Evolutionary conservation across 2,888 invertebrate species (phyloP).

Genomic region (Scaptomyza flava): DNA sequence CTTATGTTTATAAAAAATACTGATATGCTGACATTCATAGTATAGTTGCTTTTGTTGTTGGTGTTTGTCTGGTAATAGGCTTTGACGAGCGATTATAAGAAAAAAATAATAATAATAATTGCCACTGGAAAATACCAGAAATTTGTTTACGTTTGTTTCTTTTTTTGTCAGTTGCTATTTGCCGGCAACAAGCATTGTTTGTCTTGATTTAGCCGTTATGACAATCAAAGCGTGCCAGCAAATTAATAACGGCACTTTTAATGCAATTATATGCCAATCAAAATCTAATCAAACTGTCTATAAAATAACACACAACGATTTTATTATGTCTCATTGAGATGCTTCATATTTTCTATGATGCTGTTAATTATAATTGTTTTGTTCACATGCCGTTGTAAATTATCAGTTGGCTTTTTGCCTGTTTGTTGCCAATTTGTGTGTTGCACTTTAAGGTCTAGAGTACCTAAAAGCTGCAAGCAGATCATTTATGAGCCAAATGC

Average conservation of each 20-base stretch:
- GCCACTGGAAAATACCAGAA: slow-evolving; percentile 76
- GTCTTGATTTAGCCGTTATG: slow-evolving; percentile 38
- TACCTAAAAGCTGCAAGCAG: slow-evolving; percentile 6
- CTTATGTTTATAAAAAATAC: slow-evolving; percentile 11
- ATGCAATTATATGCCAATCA: slow-evolving; percentile 81
- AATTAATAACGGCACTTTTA: slow-evolving; percentile 64
- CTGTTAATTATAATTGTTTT: slow-evolving; percentile 7
- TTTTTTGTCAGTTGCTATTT: slow-evolving; percentile 30
- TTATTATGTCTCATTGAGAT: not conserved
- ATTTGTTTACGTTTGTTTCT: not conserved
- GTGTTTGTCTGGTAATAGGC: not conserved
- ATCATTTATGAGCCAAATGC: slow-evolving; percentile 32
- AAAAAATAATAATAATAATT: slow-evolving; percentile 35
- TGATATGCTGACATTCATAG: slow-evolving; percentile 10
- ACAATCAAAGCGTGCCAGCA: slow-evolving; percentile 62
- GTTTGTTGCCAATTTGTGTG: slow-evolving; percentile 53
- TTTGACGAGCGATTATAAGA: slow-evolving; percentile 34
- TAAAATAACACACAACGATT: slow-evolving; percentile 24
- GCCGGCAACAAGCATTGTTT: slow-evolving; percentile 27
- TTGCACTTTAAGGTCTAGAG: slow-evolving; percentile 12
- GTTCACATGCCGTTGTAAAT: slow-evolving; percentile 43
- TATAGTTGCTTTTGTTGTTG: slow-evolving; percentile 10
- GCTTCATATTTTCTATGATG: not conserved
- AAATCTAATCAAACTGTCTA: slow-evolving; percentile 78
- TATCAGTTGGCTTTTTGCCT: slow-evolving; percentile 47